These are phyloP conservation scores for Psix sp. DNA, from an alignment of 1,140 invertebrate species.

Conservation along the genomic window DNA sequence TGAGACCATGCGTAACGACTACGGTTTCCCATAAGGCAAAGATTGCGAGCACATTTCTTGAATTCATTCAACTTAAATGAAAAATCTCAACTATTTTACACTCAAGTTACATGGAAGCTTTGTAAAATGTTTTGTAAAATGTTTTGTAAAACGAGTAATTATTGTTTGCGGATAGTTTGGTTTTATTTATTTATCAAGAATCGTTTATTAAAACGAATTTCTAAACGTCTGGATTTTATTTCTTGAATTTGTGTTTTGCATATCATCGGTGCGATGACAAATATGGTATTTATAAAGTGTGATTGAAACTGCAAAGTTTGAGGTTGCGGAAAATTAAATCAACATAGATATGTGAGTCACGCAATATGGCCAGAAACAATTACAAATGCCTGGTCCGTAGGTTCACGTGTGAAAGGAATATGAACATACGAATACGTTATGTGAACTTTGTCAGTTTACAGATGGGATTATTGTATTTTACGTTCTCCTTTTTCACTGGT, in stretches of 20 bases:
- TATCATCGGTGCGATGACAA: not conserved
- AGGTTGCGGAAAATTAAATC: slow-evolving; percentile 46
- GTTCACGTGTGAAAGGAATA: slow-evolving; percentile 52
- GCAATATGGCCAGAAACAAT: slow-evolving; percentile 50
- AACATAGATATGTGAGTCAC: slow-evolving; percentile 46
- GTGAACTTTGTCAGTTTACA: slow-evolving; percentile 39
- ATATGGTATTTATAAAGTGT: slow-evolving; percentile 21
- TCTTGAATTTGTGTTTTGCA: too few relatives aligned
- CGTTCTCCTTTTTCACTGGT: slow-evolving; percentile 2
- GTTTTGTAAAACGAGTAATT: too few relatives aligned
- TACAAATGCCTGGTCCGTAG: slow-evolving; percentile 45
- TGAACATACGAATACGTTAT: slow-evolving; percentile 50
- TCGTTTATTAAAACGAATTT: too few relatives aligned
- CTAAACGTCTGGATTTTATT: not conserved
- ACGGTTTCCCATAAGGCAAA: slow-evolving; percentile 63
- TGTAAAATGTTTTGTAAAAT: too few relatives aligned
- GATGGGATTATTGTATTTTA: slow-evolving; percentile 24
- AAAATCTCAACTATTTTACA: not conserved
- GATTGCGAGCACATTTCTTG: slow-evolving; percentile 53
- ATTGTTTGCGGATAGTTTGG: too few relatives aligned
- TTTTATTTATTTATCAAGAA: too few relatives aligned
- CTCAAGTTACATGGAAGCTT: too few relatives aligned
- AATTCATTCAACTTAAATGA: slow-evolving; percentile 34
- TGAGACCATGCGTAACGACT: slow-evolving; percentile 64
- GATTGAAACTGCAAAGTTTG: slow-evolving; percentile 23